Evolutionary conservation across 2,113 vertebrate species (phyloP).

Genomic region (Empidonax alnorum): DNA sequence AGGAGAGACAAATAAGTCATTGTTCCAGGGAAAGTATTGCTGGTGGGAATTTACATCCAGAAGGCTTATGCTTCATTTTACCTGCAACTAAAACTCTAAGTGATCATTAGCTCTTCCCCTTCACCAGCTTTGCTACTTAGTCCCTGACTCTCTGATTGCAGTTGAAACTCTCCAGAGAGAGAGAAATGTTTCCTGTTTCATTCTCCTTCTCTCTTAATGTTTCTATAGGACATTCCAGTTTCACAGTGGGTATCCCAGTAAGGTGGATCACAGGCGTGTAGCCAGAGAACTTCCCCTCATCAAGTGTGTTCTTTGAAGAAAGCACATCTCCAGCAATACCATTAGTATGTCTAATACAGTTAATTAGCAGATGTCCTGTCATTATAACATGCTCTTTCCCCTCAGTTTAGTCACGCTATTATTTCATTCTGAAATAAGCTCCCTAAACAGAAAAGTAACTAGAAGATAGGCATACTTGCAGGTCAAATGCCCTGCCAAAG

Average conservation of each 20-base stretch:
- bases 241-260: neutral
- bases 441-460: neutral
- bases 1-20: neutral
- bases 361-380: neutral
- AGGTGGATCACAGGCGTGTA: neutral
- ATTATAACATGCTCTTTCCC: rapidly evolving
- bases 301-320: neutral
- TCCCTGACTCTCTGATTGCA: neutral
- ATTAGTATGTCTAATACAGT: neutral
- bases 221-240: neutral
- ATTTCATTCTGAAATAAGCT: neutral
- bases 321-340: neutral
- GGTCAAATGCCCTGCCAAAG: neutral
- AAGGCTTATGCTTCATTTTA: neutral
- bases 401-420: neutral
- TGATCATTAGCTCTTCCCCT: neutral
- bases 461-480: neutral
- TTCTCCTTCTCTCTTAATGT: neutral
- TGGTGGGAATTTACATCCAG: neutral
- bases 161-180: neutral
- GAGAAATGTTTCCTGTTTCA: neutral
- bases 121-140: neutral
- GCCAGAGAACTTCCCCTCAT: neutral
- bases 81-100: neutral
- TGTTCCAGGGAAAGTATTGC: neutral